Conservation (phyloP, 2,113 vertebrate genomes). For the Clarias macrocephalus region DNA sequence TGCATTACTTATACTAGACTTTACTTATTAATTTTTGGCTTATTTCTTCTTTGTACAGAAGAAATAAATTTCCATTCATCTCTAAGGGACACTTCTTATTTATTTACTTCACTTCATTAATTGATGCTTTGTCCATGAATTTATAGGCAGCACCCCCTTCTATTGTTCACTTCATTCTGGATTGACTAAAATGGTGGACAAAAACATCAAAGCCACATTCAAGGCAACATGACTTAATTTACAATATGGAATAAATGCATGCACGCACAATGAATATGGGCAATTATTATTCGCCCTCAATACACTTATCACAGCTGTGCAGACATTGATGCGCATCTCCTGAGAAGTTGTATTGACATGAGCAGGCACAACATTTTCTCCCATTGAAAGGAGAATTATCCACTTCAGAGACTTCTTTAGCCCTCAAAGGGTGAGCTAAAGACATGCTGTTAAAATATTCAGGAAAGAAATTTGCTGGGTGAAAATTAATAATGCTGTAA, state of each 20-base stretch:
- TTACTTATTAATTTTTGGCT: not conserved
- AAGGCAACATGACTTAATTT: conserved; percentile 75
- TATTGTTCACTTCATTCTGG: conserved; percentile 68
- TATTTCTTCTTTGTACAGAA: conserved; percentile 18
- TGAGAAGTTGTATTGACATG: conserved; percentile 75
- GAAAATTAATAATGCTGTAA: conserved; percentile 67
- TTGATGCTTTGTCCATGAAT: conserved; percentile 62
- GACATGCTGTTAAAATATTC: conserved; percentile 60
- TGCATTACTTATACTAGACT: not conserved
- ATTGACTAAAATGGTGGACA: conserved; percentile 67
- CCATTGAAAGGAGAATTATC: conserved; percentile 67
- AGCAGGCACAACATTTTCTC: conserved; percentile 67
- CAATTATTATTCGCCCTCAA: conserved; percentile 76
- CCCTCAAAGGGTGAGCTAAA: conserved; percentile 58
- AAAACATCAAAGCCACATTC: conserved; percentile 72
- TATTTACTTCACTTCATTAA: conserved; percentile 64
- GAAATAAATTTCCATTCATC: conserved; percentile 12
- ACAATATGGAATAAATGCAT: conserved; percentile 71
- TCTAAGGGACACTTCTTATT: conserved; percentile 48
- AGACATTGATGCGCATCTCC: conserved; percentile 73
- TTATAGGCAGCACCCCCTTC: conserved; percentile 61
- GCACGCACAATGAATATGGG: conserved; percentile 68
- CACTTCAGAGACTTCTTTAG: conserved; percentile 74
- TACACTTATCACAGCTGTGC: conserved; percentile 75
- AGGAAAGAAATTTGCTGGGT: not conserved